Conservation (phyloP, 2,797 vertebrate species). For the Gouania willdenowi region DNA sequence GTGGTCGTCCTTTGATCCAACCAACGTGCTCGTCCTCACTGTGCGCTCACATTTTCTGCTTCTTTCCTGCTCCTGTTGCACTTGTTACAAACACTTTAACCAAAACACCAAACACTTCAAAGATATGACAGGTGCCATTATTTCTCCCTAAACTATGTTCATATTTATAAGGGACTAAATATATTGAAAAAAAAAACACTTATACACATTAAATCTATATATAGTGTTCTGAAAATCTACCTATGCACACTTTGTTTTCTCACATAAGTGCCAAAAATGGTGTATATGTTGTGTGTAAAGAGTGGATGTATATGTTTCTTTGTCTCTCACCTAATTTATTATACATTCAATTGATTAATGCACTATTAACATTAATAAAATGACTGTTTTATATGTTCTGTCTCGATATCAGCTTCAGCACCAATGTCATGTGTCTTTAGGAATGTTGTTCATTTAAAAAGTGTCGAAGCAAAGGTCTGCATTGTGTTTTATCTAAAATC, state of each 20-base stretch:
- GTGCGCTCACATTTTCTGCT: too few relatives aligned
- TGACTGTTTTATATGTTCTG: conserved; percentile 28
- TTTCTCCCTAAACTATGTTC: conserved; percentile 13
- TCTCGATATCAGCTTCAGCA: conserved; percentile 33
- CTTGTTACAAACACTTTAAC: conserved; percentile 20
- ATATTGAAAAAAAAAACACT: conserved; percentile 21
- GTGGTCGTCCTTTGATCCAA: conserved; percentile 19
- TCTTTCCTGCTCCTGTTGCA: conserved; percentile 35
- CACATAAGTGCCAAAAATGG: conserved; percentile 62
- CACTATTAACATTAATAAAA: conserved; percentile 39
- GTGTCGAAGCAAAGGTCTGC: conserved; percentile 2
- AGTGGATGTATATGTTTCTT: conserved; percentile 14
- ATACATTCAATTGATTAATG: conserved; percentile 45
- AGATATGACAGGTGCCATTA: conserved; percentile 6
- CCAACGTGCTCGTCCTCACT: conserved; percentile 60
- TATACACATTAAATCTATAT: conserved; percentile 51
- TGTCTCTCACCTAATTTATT: conserved; percentile 63
- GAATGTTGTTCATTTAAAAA: conserved; percentile 49
- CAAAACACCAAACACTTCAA: conserved; percentile 4
- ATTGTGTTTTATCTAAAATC: too few relatives aligned
- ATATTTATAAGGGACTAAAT: conserved; percentile 47
- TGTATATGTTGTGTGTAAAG: conserved; percentile 44
- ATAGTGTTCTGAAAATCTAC: conserved; percentile 53
- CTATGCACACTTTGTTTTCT: conserved; percentile 49
- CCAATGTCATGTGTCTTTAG: conserved; percentile 28